Percentiles rank a stretch among this genome's conserved stretches.
Evolutionary conservation across 2,113 vertebrate genomes (phyloP).

Genomic region (Nycticorax nycticorax): DNA sequence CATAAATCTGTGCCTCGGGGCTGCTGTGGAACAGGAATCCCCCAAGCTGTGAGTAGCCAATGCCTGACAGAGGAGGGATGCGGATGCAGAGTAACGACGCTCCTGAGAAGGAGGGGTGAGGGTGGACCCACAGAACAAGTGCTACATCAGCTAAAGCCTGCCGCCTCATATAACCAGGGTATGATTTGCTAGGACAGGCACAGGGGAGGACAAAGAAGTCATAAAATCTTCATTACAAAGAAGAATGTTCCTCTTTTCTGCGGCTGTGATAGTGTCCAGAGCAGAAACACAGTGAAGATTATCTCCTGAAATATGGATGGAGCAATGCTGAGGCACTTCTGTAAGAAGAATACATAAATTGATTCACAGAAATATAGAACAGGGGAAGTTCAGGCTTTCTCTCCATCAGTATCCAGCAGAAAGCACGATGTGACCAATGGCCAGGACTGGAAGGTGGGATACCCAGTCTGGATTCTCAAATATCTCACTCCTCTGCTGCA

Average conservation of each 20-base stretch:
- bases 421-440: neutral
- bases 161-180: neutral
- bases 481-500: neutral
- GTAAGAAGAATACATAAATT: neutral
- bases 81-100: accelerated
- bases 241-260: neutral
- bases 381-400: neutral
- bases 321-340: neutral
- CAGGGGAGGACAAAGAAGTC: neutral
- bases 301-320: neutral
- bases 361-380: neutral
- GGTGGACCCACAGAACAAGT: neutral
- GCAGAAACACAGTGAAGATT: neutral
- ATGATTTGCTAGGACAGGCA: neutral
- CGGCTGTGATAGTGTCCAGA: neutral
- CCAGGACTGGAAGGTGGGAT: neutral
- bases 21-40: neutral
- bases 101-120: neutral
- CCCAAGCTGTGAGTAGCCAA: neutral
- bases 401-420: neutral
- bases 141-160: neutral
- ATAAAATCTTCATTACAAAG: neutral
- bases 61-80: neutral
- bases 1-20: accelerated
- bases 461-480: neutral